phyloP scores from a whole-genome alignment of 2,113 vertebrate species.

The Alligator mississippiensis region DNA sequence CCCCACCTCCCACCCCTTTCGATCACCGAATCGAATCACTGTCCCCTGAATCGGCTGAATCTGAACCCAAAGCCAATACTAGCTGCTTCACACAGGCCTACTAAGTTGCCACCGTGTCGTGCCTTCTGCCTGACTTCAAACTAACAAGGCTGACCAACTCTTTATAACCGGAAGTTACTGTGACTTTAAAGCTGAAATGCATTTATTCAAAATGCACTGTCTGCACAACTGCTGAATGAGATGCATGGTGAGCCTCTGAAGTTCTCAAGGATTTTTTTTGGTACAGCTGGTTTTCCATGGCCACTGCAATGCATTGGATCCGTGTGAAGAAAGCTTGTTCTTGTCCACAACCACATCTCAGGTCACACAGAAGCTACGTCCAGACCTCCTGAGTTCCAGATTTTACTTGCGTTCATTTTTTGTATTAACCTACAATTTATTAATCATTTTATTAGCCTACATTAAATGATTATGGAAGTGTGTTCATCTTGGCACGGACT shows the following conservation, averaged over 20 bases:
- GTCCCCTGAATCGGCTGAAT: no score
- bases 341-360: neutral
- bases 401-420: neutral
- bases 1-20: no score
- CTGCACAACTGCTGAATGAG: neutral
- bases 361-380: neutral
- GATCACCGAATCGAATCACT: no score
- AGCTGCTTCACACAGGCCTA: no score
- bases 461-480: neutral
- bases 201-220: conserved; percentile 6
- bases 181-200: neutral
- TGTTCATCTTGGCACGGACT: neutral
- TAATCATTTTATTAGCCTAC: neutral
- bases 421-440: neutral
- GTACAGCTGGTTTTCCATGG: neutral
- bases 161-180: neutral
- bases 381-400: neutral
- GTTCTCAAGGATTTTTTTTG: neutral
- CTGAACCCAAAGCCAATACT: no score
- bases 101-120: no score
- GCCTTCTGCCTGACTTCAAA: no score
- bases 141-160: no score
- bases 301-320: conserved; percentile 13
- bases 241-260: neutral
- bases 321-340: neutral